Evolutionary conservation across 2,113 vertebrate species (phyloP), one percentile per base, ranked within the genome.

Genomic region (Rostratula benghalensis): DNA sequence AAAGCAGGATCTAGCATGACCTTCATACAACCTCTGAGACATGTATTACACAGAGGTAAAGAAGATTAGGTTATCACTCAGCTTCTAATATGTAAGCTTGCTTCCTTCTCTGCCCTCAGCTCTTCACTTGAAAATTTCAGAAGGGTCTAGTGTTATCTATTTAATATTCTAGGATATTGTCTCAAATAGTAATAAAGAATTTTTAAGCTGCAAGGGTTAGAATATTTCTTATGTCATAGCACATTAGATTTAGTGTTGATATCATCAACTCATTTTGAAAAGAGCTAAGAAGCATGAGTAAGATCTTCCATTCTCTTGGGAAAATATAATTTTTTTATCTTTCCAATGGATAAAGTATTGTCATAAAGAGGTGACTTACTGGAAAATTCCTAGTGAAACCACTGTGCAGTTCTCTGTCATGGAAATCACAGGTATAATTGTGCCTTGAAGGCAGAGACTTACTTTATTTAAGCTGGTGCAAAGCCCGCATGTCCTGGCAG

Each of bases 81-180:
- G 30, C 68, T 48, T 92, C 39, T 65, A 71, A 68, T 65, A 82
- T 25, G 12, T 53, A 56, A 73, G 39, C 43, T 69, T 93, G 30
- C 39, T 87, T 81, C 45, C 48, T 76, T 60, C 9, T 79, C 70
- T 88, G 31, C 19, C 4, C 35, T 71, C 48, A 81, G 53, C 33
- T 81, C 30, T 56, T 71, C 71, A 57, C 11, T 30, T 90, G 30
- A 75, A 77, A 86, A 71, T 90, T 95, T 86, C 64, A 39, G 63
- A 60, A 86, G 35, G 56, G 23, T 90, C 96, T 89, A 68, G 35
- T 75, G 27, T 94, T 92, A 74, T 74, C 56, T 93, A 22, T 74
- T 93, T 93, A 94, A 92, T 93, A 90, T 93, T 96, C 85, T 74
- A 81, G 37, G 46, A 74, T 83, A 80, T 80, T 73, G 45, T 83